phyloP scores from a whole-genome alignment of 2,888 invertebrate genomes.

The Odontocolon sp. region DNA sequence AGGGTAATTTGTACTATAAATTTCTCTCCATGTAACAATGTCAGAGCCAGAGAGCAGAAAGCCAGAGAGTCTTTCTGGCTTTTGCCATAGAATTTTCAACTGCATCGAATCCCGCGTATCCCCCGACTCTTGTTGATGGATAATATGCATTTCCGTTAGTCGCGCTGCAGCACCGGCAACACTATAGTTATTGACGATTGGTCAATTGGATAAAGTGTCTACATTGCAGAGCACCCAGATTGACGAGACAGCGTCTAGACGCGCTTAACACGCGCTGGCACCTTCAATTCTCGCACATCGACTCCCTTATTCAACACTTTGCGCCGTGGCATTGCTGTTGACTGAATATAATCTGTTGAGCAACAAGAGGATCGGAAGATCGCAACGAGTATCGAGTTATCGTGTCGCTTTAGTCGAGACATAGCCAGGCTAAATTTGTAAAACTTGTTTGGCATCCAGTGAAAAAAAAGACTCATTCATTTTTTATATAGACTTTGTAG shows the following conservation, averaged over 20 bases:
- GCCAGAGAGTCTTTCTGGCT: constrained; percentile 57
- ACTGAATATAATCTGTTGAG: constrained; percentile 17
- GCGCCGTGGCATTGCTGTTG: constrained; percentile 23
- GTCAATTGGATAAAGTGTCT: constrained; percentile 77
- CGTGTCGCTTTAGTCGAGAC: background rate
- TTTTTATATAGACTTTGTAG: no score
- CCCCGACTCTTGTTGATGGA: constrained; percentile 64
- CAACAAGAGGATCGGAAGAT: constrained; percentile 2
- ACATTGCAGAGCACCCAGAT: constrained; percentile 64
- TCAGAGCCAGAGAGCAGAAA: no score
- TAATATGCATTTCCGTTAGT: constrained; percentile 76
- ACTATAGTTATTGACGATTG: constrained; percentile 73
- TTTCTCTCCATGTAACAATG: no score
- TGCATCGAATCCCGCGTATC: background rate
- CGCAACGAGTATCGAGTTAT: background rate
- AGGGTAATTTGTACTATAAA: no score
- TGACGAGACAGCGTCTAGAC: constrained; percentile 79
- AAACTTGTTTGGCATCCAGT: no score
- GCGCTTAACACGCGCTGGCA: constrained; percentile 65
- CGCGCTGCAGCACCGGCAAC: constrained; percentile 53
- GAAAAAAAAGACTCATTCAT: no score
- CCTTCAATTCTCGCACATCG: constrained; percentile 57
- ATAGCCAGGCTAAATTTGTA: no score
- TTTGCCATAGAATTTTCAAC: constrained; percentile 37
- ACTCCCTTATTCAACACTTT: constrained; percentile 12